Evolutionary conservation across 2,888 invertebrate genomes (phyloP).

Genomic region (Bombylius major): DNA sequence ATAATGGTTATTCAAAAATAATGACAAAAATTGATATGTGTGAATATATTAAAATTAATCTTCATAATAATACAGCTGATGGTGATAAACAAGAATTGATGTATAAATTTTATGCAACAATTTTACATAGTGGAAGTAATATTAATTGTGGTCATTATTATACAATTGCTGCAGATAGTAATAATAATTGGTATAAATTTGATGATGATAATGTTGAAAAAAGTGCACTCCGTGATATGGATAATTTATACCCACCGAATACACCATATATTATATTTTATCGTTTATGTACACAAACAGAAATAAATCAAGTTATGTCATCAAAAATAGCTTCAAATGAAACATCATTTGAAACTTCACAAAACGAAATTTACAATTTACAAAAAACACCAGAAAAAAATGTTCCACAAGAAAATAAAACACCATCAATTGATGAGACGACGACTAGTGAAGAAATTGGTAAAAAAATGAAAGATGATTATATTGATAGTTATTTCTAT

Average conservation of each 20-base stretch:
- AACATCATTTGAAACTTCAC: background rate
- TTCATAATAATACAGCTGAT: slow-evolving; percentile 34
- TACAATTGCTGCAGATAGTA: slow-evolving; percentile 58
- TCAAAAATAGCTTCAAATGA: slow-evolving; percentile 19
- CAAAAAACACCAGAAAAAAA: background rate
- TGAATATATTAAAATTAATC: slow-evolving; percentile 43
- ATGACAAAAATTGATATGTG: slow-evolving; percentile 61
- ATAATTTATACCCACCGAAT: slow-evolving; percentile 51
- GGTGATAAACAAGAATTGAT: slow-evolving; percentile 35
- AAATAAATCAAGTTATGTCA: slow-evolving; percentile 29
- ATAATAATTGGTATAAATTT: slow-evolving; percentile 61
- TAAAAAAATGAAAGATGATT: too few species aligned
- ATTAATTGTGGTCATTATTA: slow-evolving; percentile 83
- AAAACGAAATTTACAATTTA: too few species aligned
- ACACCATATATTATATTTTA: slow-evolving; percentile 80
- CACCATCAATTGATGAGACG: slow-evolving; percentile 1
- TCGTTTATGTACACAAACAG: slow-evolving; percentile 14
- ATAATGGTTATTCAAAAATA: slow-evolving; percentile 58
- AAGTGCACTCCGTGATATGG: slow-evolving; percentile 47
- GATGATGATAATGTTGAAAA: slow-evolving; percentile 63
- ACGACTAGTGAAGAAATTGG: too few species aligned
- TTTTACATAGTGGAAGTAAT: slow-evolving; percentile 71
- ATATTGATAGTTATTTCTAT: too few species aligned
- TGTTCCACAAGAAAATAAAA: background rate
- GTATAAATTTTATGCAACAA: slow-evolving; percentile 67